These are phyloP conservation scores for Druceiella hillmani DNA, from an alignment of 2,888 invertebrate species.

Conservation along the genomic window DNA sequence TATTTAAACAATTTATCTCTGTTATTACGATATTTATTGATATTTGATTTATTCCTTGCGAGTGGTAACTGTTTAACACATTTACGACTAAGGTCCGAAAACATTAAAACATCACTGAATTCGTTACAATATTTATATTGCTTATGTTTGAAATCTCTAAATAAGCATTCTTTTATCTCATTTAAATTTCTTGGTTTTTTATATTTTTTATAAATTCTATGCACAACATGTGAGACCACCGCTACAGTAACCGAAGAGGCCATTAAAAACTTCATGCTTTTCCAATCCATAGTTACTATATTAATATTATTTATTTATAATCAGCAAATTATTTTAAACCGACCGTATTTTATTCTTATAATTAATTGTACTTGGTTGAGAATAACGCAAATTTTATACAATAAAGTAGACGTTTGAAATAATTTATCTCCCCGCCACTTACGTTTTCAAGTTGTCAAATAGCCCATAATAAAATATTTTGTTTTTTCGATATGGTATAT, in stretches of 20 bases:
- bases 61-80: constrained; percentile 38
- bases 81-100: constrained; percentile 40
- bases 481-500: too few relatives aligned
- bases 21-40: constrained; percentile 39
- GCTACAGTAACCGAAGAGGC: constrained; percentile 42
- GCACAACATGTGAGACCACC: constrained; percentile 40
- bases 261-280: constrained; percentile 38
- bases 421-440: too few relatives aligned
- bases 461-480: too few relatives aligned
- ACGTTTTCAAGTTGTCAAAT: too few relatives aligned
- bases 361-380: too few relatives aligned
- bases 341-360: too few relatives aligned
- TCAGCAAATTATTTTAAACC: too few relatives aligned
- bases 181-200: constrained; percentile 27
- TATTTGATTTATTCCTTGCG: constrained; percentile 38
- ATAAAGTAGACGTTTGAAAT: too few relatives aligned
- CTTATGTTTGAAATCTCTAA: constrained; percentile 33
- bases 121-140: constrained; percentile 42
- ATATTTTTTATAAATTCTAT: constrained; percentile 34
- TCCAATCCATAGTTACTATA: constrained; percentile 39
- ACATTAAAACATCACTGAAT: constrained; percentile 46
- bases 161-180: constrained; percentile 30
- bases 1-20: constrained; percentile 47
- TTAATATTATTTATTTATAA: too few relatives aligned
- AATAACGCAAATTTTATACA: too few relatives aligned